Evolutionary conservation across 2,888 invertebrate genomes (phyloP), one percentile per base, ranked within the genome.

Genomic region (Branchellion lobata): DNA sequence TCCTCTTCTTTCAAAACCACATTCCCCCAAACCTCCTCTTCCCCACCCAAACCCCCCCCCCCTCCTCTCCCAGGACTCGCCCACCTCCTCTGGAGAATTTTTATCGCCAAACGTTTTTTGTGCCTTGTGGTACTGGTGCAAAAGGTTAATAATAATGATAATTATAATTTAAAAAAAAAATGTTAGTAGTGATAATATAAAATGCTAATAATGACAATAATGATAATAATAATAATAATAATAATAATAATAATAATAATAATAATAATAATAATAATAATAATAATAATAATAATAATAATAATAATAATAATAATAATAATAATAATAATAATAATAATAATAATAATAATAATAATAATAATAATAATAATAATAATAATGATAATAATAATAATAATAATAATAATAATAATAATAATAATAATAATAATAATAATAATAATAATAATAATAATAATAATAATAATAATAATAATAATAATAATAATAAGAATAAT

Each of bases 171-270:
- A 21, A 65, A 8, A 11, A 3, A 8, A 21, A 76, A 75, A 1
- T 79, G 21, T n/a, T 57, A 57, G 11, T 57, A 57, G 11, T 57
- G 21, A 5, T 57, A 79, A 24, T 75, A 79, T 34, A 53, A 79
- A 76, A 31, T 47, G 77, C 57, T 75, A 74, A 31, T 72, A 33
- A 24, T 73, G 51, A 24, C 47, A 79, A 31, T 75, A 53, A 0
- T 57, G 21, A 5, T 57, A 57, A 5, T 57, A 57, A 5, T 57
- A 57, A 5, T 57, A 57, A 5, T 57, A 57, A 5, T 57, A 57
- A 5, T 57, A 57, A 5, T 57, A 57, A 5, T 57, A 57, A 5
- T 57, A 57, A 5, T 57, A 57, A 5, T 57, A 57, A 5, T 57
- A 57, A 5, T 57, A 57, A 5, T 57, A 57, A 5, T 57, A 57